Conservation (phyloP, 2,888 invertebrate genomes). For the Hybos culiciformis region DNA sequence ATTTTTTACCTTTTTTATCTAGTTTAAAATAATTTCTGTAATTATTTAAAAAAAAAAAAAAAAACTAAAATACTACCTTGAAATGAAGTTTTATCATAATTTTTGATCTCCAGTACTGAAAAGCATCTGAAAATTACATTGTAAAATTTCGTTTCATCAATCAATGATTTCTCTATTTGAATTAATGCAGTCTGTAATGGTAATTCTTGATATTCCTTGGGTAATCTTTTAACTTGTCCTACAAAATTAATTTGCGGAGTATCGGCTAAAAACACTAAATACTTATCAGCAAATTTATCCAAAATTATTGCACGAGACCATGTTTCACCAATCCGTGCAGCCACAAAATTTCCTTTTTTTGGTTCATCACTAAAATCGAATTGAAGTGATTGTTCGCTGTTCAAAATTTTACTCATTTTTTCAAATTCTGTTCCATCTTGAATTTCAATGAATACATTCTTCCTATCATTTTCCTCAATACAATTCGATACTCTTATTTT, state of each 20-base stretch:
- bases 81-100: too few species aligned
- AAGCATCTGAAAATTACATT: too few species aligned
- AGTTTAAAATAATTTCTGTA: not conserved
- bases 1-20: not conserved
- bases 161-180: not conserved
- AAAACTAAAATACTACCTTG: too few species aligned
- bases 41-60: too few species aligned
- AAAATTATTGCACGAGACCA: constrained; percentile 19
- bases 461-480: not conserved
- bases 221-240: constrained; percentile 14
- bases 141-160: too few species aligned
- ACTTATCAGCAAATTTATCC: constrained; percentile 14
- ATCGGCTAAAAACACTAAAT: constrained; percentile 18
- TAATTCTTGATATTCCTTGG: constrained; percentile 12
- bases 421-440: not conserved
- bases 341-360: constrained; percentile 3
- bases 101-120: too few species aligned
- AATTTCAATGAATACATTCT: not conserved
- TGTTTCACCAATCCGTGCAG: constrained; percentile 12
- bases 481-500: not conserved
- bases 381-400: not conserved
- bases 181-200: constrained; percentile 12
- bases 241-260: constrained; percentile 16
- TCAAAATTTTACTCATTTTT: not conserved
- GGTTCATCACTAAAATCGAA: not conserved